Evolutionary conservation across 2,888 invertebrate genomes (phyloP).

Genomic region (Drymonia ruficornis): DNA sequence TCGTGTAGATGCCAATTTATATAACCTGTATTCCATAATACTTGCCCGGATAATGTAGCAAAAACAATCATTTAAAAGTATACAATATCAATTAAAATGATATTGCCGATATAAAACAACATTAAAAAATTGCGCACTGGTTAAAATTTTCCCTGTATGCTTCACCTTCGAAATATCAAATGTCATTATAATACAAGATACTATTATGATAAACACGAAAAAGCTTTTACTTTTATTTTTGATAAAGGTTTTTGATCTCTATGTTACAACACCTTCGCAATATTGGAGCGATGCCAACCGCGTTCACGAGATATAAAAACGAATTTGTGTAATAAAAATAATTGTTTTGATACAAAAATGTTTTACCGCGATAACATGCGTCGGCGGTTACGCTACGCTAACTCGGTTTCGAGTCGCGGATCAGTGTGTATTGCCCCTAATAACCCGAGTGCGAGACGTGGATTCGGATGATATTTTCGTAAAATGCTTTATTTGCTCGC

Average conservation of each 20-base stretch:
- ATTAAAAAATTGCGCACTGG: no score
- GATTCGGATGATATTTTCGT: slow-evolving; percentile 34
- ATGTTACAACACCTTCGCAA: slow-evolving; percentile 16
- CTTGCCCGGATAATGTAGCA: no score
- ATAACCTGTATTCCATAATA: no score
- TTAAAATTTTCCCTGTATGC: no score
- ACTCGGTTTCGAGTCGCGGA: slow-evolving; percentile 10
- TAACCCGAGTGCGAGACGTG: slow-evolving; percentile 16
- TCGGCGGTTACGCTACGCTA: slow-evolving; percentile 8
- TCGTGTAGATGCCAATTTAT: no score
- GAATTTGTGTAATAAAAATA: slow-evolving; percentile 25
- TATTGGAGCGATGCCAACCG: slow-evolving; percentile 25
- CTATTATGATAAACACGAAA: slow-evolving; percentile 16
- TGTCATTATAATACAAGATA: background rate
- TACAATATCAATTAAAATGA: no score
- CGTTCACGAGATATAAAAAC: slow-evolving; percentile 19
- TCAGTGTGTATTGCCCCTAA: slow-evolving; percentile 28
- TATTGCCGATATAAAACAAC: no score
- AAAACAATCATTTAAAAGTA: no score
- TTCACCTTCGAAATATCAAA: background rate
- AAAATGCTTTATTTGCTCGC: slow-evolving; percentile 39
- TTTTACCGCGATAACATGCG: slow-evolving; percentile 13
- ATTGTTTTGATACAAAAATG: slow-evolving; percentile 25
- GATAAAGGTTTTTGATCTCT: slow-evolving; percentile 20
- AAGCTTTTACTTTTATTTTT: slow-evolving; percentile 21